Evolutionary conservation across 2,888 invertebrate species (phyloP), one percentile per base, ranked within the genome.

Genomic region (Deilephila elpenor): DNA sequence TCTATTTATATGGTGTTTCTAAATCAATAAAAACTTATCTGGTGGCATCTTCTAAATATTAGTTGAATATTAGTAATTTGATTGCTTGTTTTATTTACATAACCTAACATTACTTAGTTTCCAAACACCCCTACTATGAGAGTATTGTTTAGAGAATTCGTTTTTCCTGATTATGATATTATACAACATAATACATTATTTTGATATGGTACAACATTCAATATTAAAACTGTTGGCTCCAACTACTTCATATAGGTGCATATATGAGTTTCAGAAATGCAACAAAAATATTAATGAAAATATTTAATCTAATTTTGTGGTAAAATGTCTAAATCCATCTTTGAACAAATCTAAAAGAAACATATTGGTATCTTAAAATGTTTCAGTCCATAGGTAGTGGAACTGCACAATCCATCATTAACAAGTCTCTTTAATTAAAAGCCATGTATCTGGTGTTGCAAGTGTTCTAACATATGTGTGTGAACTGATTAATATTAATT

Each of bases 31-130:
- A 67, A 4, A 29, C 17, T 51, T 51, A 11, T 67, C 44, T 25
- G 51, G 17, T 20, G 67, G 44, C 67, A 67, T 25, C 14, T 25
- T 14, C 25, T 17, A 51, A 44, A 14, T 64, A 64, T 29, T 60
- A 44, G 67, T 51, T 67, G 44, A 3, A 67, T 25, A 44, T 67
- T 51, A 51, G 6, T 51, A 67, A 67, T 25, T 51, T 17, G 67
- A 11, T 44, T 67, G 67, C 51, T 51, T 67, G 51, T 67, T 67
- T 67, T 67, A 67, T 67, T 67, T 67, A 67, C 67, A 67, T 67
- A 67, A 67, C 67, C 67, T 67, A 67, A 67, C 67, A 51, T 25
- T 67, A 51, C 3, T 8, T 37, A 20, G 67, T 32, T 34, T 34
- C 32, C 44, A 44, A 51, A 44, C 51, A 37, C 19, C 44, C 6